phyloP scores from a whole-genome alignment of 2,113 vertebrate genomes.

The Lasiurus borealis region DNA sequence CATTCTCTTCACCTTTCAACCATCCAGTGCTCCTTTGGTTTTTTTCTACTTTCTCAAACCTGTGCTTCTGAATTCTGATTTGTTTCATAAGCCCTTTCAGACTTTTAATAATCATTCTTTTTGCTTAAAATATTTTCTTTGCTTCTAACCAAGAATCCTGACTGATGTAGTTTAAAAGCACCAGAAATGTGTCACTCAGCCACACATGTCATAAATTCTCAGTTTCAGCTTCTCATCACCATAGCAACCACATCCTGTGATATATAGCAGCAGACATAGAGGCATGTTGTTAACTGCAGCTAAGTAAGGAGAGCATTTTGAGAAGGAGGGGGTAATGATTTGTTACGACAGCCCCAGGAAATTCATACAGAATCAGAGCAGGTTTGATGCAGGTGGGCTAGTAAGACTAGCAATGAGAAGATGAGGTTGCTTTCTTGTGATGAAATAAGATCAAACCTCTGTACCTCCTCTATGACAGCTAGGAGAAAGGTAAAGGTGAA shows the following conservation, averaged over 20 bases:
- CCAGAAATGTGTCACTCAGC: background rate
- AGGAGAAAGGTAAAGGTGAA: background rate
- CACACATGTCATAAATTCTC: background rate
- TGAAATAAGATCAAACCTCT: background rate
- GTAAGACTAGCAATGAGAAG: background rate
- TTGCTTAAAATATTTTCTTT: background rate
- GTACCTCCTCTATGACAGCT: background rate
- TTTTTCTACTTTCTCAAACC: background rate
- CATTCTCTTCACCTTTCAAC: background rate
- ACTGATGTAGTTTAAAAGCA: background rate
- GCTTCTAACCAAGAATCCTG: background rate
- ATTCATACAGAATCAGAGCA: background rate
- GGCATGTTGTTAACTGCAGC: background rate
- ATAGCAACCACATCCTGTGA: background rate
- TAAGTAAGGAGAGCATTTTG: background rate
- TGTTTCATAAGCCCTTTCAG: background rate
- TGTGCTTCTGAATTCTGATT: background rate
- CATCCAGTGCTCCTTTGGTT: background rate
- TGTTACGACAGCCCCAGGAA: background rate
- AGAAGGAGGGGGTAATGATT: background rate
- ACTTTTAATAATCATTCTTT: background rate
- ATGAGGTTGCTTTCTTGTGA: background rate
- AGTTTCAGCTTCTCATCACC: background rate
- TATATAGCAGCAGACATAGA: fast-evolving
- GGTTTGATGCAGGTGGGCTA: too few species aligned